phyloP scores from a whole-genome alignment of 2,888 invertebrate genomes.

The Thalpophila matura region DNA sequence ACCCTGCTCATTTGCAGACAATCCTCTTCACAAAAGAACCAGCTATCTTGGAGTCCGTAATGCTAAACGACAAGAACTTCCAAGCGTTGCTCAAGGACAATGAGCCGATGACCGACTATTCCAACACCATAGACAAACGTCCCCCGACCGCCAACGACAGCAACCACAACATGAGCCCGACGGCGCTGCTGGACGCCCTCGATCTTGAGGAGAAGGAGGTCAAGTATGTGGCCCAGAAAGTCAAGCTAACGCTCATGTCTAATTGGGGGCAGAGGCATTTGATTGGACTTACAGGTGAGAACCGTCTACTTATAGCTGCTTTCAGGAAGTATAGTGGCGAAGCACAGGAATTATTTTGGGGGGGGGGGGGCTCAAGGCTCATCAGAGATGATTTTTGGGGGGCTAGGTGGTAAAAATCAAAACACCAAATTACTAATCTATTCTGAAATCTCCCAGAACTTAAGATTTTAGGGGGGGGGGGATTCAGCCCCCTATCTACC shows the following conservation, averaged over 20 bases:
- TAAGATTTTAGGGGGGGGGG: too few relatives aligned
- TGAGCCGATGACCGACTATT: conserved; percentile 72
- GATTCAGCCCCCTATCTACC: too few relatives aligned
- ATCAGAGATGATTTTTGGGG: too few relatives aligned
- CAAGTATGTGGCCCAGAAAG: conserved; percentile 81
- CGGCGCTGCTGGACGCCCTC: conserved; percentile 65
- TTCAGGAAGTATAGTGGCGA: too few relatives aligned
- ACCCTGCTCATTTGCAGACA: conserved; percentile 89
- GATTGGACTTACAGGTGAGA: conserved; percentile 91
- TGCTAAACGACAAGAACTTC: conserved; percentile 83
- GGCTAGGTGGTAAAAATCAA: too few relatives aligned
- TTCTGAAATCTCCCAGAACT: too few relatives aligned
- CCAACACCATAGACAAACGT: conserved; percentile 82
- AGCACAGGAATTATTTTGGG: too few relatives aligned
- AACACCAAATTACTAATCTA: too few relatives aligned
- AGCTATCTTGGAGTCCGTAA: conserved; percentile 91
- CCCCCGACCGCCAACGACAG: conserved; percentile 91
- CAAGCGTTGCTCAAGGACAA: conserved; percentile 84
- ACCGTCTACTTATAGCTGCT: background rate
- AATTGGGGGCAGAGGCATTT: conserved; percentile 92
- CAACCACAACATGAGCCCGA: conserved; percentile 73
- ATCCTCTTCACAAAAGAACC: conserved; percentile 96
- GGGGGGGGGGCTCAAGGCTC: too few relatives aligned
- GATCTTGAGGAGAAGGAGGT: conserved; percentile 70
- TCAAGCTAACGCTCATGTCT: conserved; percentile 91